These are phyloP conservation scores for Sminthurides aquaticus DNA, from an alignment of 2,888 invertebrate species.

Conservation along the genomic window DNA sequence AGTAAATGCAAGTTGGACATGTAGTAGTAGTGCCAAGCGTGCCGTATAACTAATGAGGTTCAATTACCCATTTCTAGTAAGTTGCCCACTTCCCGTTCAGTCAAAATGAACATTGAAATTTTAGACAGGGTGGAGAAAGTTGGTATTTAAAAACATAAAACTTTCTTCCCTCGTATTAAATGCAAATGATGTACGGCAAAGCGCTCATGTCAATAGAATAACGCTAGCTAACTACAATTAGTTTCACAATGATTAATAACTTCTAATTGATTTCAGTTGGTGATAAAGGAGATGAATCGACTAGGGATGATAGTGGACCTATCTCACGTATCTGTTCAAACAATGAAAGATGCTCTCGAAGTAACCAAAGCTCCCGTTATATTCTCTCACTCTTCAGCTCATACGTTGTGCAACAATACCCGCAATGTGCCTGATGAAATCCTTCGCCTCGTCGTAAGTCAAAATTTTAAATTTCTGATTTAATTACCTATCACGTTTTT, in stretches of 20 bases:
- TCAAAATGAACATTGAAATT: no score
- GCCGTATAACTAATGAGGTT: no score
- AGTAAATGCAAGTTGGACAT: no score
- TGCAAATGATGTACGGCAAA: no score
- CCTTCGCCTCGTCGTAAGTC: conserved; percentile 53
- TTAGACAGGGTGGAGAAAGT: not conserved
- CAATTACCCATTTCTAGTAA: no score
- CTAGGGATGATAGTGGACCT: conserved; percentile 63
- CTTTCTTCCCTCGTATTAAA: not conserved
- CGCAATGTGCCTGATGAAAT: conserved; percentile 59
- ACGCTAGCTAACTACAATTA: no score
- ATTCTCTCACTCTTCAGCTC: conserved; percentile 50
- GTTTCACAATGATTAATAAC: not conserved
- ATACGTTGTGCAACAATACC: conserved; percentile 55
- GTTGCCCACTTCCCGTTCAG: no score
- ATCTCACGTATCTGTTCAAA: conserved; percentile 57
- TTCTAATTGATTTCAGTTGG: conserved; percentile 48
- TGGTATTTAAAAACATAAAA: no score
- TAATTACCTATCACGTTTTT: not conserved
- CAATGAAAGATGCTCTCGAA: conserved; percentile 57
- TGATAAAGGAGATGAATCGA: conserved; percentile 61
- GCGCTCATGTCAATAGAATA: no score
- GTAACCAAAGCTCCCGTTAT: conserved; percentile 52
- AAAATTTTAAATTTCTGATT: conserved; percentile 8
- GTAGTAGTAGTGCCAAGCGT: no score